Conservation (phyloP, 2,888 invertebrate species). For the Limnephilus marmoratus region DNA sequence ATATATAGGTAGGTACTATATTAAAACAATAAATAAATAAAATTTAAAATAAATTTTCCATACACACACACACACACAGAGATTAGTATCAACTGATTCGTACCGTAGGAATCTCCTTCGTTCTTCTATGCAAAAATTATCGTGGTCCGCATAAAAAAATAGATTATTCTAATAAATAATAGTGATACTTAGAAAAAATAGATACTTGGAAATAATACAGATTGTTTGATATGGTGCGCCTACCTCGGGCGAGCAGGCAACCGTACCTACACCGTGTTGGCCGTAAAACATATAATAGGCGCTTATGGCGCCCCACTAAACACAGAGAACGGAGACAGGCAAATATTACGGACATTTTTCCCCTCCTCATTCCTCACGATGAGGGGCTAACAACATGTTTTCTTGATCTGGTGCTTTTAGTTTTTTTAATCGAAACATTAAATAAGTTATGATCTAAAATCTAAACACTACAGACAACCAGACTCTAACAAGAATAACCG, state of each 20-base stretch:
- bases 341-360: constrained; percentile 62
- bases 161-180: background rate
- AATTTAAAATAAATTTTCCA: too few relatives aligned
- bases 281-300: constrained; percentile 49
- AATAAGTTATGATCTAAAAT: background rate
- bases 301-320: constrained; percentile 43
- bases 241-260: constrained; percentile 37
- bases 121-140: too few relatives aligned
- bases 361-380: background rate
- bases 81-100: too few relatives aligned
- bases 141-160: too few relatives aligned
- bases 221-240: constrained; percentile 12
- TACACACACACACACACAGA: too few relatives aligned
- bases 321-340: constrained; percentile 57
- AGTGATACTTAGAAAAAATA: background rate
- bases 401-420: background rate
- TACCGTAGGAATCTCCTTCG: too few relatives aligned
- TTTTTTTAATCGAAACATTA: background rate
- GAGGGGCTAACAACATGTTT: background rate
- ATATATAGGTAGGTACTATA: too few relatives aligned
- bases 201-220: background rate
- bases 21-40: too few relatives aligned
- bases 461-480: background rate
- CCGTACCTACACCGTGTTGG: constrained; percentile 27
- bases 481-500: too few relatives aligned